phyloP scores from a whole-genome alignment of 2,113 vertebrate genomes.

The Pyrgilauda ruficollis region DNA sequence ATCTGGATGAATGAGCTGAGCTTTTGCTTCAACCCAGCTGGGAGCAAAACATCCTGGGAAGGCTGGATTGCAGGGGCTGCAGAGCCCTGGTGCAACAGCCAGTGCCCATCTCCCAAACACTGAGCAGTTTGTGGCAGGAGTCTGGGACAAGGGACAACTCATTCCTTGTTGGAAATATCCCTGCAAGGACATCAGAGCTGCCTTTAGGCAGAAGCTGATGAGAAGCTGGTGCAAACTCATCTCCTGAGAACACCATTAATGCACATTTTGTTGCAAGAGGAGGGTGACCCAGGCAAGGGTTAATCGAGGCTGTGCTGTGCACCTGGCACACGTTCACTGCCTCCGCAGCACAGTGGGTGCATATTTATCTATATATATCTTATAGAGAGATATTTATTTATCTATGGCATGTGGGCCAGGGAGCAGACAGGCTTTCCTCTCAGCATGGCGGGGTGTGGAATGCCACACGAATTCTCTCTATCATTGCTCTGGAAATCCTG shows the following conservation, averaged over 20 bases:
- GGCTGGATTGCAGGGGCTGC: not conserved
- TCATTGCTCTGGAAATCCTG: constrained; percentile 13
- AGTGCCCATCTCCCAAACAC: not conserved
- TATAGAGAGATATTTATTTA: not conserved
- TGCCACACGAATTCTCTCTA: constrained; percentile 3
- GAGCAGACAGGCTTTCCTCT: constrained; percentile 12
- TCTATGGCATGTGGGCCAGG: not conserved
- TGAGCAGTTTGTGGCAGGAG: not conserved
- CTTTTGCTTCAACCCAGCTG: not conserved
- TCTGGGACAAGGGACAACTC: not conserved
- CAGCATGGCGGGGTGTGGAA: not conserved
- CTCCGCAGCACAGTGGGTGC: not conserved
- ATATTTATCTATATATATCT: not conserved
- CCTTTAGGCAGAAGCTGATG: not conserved
- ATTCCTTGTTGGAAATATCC: not conserved
- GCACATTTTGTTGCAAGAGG: not conserved
- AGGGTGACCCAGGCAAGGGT: not conserved
- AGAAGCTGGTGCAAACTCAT: not conserved
- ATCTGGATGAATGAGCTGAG: not conserved
- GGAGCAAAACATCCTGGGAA: not conserved
- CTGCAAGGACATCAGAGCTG: not conserved
- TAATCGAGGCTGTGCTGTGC: not conserved
- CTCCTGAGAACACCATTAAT: not conserved
- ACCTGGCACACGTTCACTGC: not conserved
- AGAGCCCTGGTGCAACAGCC: not conserved